Percentiles rank a stretch among this genome's conserved stretches.
Conservation (phyloP, 2,113 vertebrate species). For the Hystrix brachyura region DNA sequence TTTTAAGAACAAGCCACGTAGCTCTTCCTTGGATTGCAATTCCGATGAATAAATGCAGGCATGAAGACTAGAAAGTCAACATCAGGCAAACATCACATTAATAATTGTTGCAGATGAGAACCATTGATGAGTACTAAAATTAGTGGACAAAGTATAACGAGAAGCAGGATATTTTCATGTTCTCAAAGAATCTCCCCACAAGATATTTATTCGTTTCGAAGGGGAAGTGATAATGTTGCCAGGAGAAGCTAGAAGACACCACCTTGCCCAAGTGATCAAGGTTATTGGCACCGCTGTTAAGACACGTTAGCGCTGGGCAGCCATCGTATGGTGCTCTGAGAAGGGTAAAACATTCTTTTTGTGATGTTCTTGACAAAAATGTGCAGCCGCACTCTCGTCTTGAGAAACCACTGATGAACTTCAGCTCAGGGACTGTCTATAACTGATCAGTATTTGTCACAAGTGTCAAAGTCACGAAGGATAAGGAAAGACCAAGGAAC, state of each 20-base stretch:
- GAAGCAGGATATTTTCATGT: background rate
- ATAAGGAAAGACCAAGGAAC: background rate
- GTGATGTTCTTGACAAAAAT: background rate
- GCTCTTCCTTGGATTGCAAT: background rate
- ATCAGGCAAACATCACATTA: background rate
- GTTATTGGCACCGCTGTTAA: background rate
- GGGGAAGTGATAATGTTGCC: background rate
- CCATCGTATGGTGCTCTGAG: background rate
- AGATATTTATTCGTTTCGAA: background rate
- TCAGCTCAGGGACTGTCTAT: background rate
- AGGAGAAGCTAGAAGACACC: background rate
- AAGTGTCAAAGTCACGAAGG: background rate
- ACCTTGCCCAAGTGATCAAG: background rate
- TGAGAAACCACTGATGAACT: background rate
- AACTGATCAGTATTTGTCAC: background rate
- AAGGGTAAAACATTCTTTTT: background rate
- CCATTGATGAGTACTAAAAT: background rate
- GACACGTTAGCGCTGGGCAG: background rate
- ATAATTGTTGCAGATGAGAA: background rate
- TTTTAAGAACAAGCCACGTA: background rate
- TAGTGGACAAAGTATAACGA: background rate
- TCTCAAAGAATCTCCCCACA: background rate
- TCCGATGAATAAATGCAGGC: conserved; percentile 3
- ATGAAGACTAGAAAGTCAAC: background rate
- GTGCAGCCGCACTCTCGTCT: background rate